Evolutionary conservation across 2,113 vertebrate species (phyloP), one percentile per base, ranked within the genome.

Genomic region (Pavo muticus): DNA sequence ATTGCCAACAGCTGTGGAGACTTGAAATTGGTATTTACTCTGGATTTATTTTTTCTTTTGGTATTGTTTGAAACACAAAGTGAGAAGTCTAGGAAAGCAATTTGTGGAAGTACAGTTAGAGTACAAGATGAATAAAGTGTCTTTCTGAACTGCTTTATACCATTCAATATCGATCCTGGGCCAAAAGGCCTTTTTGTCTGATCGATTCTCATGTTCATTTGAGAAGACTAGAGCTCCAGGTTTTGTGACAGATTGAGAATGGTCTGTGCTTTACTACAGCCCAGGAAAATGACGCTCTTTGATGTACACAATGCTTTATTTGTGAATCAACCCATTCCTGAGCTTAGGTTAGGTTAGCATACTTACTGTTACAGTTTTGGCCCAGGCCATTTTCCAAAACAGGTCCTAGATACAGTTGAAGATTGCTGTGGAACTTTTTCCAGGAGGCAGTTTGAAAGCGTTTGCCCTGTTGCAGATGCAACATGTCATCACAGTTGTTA

Each of bases 1-100:
- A 96, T 99, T 95, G 99, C 99, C 21, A 98, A 98, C 85, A 98
- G 98, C 92, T 97, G 81, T 75, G 99, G 98, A 90, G 98, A 98
- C 93, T 95, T 98, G 84, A 99, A 99, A 90, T 96, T 98, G 99
- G 99, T 99, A 95, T 95, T 98, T 94, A 85, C 86, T 47, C 50
- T 87, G 35, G 6, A 39, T 95, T 96, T 91, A 25, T 24, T 42
- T 74, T 88, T 0, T 47, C 40, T 69, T 94, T 69, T 79, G 52
- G 8, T 74, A 4, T 74, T 48, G 52, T 32, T 16, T 24, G 24
- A 78, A 77, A 27, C 48, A 39, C 7, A 30, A 24, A 24, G 63
- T 68, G 9, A 59, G 14, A 57, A 57, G 15, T 89, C 16, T 57
- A 48, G 48, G 35, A 63, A 20, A 48, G 20, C 70, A 48, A 50